These are phyloP conservation scores for Panthera leo DNA, from an alignment of 2,113 vertebrate species.

Conservation along the genomic window DNA sequence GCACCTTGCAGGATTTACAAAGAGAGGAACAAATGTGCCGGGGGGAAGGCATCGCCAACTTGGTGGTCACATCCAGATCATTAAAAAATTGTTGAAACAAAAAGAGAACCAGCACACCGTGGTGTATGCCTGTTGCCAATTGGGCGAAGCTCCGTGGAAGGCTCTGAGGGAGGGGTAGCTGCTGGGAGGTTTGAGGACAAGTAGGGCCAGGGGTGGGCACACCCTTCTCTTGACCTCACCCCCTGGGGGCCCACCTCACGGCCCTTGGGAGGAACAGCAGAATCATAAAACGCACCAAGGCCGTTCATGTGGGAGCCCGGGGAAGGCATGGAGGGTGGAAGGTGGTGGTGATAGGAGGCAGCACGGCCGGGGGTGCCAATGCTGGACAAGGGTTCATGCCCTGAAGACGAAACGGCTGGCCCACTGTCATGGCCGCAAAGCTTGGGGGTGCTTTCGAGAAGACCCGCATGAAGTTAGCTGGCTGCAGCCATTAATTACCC, in stretches of 20 bases:
- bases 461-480: fast-evolving
- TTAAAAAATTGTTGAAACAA: neutral
- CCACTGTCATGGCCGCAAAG: neutral
- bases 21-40: neutral
- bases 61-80: neutral
- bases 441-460: neutral
- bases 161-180: fast-evolving
- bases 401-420: neutral
- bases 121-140: fast-evolving
- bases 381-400: fast-evolving
- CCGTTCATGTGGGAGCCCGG: fast-evolving
- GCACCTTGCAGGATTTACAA: neutral
- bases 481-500: fast-evolving
- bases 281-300: fast-evolving
- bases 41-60: neutral
- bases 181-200: neutral
- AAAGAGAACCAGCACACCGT: neutral
- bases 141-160: fast-evolving
- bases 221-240: neutral
- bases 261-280: neutral
- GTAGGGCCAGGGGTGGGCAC: neutral
- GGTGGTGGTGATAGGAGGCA: neutral
- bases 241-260: fast-evolving
- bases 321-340: neutral
- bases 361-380: fast-evolving